phyloP scores from a whole-genome alignment of 2,113 vertebrate genomes.

The Amphiprion ocellaris region DNA sequence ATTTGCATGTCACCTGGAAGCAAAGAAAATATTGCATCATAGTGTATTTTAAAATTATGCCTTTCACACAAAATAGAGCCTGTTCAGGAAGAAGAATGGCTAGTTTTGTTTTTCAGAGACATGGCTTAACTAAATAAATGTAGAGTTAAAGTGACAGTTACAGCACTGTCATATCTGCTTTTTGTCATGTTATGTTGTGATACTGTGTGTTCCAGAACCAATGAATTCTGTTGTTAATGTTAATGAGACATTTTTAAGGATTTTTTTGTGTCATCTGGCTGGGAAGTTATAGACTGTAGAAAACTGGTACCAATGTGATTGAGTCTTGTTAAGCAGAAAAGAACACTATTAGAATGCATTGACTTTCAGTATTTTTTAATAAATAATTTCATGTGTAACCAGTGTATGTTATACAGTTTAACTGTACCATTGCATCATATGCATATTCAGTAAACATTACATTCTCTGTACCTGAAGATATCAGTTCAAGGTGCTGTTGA shows the following conservation, averaged over 20 bases:
- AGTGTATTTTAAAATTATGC: not conserved
- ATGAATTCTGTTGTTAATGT: slow-evolving; percentile 60
- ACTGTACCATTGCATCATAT: slow-evolving; percentile 10
- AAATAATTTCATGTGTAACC: slow-evolving; percentile 84
- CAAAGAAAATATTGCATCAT: not conserved
- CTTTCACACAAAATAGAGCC: slow-evolving; percentile 20
- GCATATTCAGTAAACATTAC: slow-evolving; percentile 23
- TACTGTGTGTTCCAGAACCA: slow-evolving; percentile 50
- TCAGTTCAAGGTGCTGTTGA: no score
- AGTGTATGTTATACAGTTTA: slow-evolving; percentile 37
- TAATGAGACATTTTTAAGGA: slow-evolving; percentile 27
- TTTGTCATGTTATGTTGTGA: slow-evolving; percentile 47
- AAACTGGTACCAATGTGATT: slow-evolving; percentile 77
- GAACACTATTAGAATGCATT: slow-evolving; percentile 86
- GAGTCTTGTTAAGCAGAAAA: slow-evolving; percentile 78
- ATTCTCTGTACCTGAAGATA: slow-evolving; percentile 2
- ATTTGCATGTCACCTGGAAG: slow-evolving; percentile 37
- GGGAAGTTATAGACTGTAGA: slow-evolving; percentile 80
- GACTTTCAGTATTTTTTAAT: slow-evolving; percentile 92
- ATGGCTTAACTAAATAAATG: slow-evolving; percentile 20
- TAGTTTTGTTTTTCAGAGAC: slow-evolving; percentile 20
- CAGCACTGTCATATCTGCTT: not conserved
- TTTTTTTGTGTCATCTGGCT: slow-evolving; percentile 8
- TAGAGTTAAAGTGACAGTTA: slow-evolving; percentile 49
- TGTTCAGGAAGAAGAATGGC: slow-evolving; percentile 6